A percentile compares a stretch with the other conserved stretches of the same genome.
phyloP scores from a whole-genome alignment of 2,113 vertebrate genomes.

The Serilophus lunatus region DNA sequence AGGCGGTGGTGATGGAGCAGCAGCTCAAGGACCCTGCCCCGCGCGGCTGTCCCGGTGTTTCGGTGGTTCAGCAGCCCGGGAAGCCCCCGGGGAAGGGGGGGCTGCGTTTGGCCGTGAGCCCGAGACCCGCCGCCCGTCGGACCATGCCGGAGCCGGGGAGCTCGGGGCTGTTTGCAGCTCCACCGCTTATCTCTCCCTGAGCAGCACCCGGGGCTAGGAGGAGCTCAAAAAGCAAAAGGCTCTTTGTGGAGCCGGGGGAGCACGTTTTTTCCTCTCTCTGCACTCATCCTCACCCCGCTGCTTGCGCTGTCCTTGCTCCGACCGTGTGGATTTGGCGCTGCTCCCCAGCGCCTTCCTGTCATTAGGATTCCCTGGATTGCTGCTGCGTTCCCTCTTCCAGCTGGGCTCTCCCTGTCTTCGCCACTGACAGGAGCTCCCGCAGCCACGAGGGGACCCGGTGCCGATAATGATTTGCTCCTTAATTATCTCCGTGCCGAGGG shows the following conservation, averaged over 20 bases:
- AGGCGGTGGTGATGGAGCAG: background rate
- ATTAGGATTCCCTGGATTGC: conserved; percentile 8
- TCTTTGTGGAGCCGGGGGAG: background rate
- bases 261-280: background rate
- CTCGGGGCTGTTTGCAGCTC: rapidly evolving
- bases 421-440: background rate
- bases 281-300: background rate
- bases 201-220: background rate
- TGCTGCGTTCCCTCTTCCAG: background rate
- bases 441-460: rapidly evolving
- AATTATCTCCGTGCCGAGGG: background rate
- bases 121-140: background rate
- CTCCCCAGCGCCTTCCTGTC: conserved; percentile 3
- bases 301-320: background rate
- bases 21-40: background rate
- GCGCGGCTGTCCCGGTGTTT: rapidly evolving
- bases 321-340: background rate
- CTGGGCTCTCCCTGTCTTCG: background rate
- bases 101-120: background rate
- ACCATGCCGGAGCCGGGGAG: rapidly evolving
- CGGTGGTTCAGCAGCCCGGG: background rate
- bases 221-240: background rate
- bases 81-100: background rate
- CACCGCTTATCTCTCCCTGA: background rate
- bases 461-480: rapidly evolving